Conservation (phyloP, 2,888 invertebrate species). For the Maniola hyperantus region DNA sequence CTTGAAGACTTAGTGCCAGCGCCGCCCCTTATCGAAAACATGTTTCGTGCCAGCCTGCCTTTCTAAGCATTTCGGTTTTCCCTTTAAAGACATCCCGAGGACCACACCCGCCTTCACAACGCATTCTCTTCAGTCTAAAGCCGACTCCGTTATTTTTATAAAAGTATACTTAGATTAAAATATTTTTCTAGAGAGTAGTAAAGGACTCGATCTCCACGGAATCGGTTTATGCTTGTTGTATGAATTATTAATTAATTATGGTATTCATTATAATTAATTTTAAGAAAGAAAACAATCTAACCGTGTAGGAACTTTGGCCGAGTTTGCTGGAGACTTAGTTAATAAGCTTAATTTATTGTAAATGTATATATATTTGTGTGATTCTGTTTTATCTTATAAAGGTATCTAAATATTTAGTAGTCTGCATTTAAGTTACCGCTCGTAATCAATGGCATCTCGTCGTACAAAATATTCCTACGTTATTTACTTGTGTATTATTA, state of each 20-base stretch:
- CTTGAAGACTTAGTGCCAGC: constrained; percentile 95
- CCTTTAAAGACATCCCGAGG: constrained; percentile 53
- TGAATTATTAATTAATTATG: constrained; percentile 33
- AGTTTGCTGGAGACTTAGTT: constrained; percentile 46
- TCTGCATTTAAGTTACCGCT: constrained; percentile 83
- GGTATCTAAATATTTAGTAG: constrained; percentile 71
- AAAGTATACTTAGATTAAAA: constrained; percentile 71
- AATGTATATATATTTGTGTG: constrained; percentile 73
- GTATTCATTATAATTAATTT: constrained; percentile 40
- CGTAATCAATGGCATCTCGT: constrained; percentile 82
- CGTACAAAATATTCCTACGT: constrained; percentile 83
- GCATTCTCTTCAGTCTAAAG: constrained; percentile 67
- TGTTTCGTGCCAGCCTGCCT: constrained; percentile 97
- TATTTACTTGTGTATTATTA: constrained; percentile 79
- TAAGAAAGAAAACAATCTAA: constrained; percentile 58
- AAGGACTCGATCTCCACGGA: constrained; percentile 78
- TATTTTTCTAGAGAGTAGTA: constrained; percentile 77
- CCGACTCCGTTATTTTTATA: constrained; percentile 79
- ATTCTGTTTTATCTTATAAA: constrained; percentile 73
- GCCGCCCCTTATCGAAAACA: constrained; percentile 96
- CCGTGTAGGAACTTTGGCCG: constrained; percentile 50
- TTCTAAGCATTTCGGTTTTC: constrained; percentile 83
- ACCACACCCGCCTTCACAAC: constrained; percentile 75
- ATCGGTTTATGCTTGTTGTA: constrained; percentile 66
- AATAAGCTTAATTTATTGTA: constrained; percentile 78